Conservation (phyloP, 2,888 invertebrate species). For the Chouioia cunea region DNA sequence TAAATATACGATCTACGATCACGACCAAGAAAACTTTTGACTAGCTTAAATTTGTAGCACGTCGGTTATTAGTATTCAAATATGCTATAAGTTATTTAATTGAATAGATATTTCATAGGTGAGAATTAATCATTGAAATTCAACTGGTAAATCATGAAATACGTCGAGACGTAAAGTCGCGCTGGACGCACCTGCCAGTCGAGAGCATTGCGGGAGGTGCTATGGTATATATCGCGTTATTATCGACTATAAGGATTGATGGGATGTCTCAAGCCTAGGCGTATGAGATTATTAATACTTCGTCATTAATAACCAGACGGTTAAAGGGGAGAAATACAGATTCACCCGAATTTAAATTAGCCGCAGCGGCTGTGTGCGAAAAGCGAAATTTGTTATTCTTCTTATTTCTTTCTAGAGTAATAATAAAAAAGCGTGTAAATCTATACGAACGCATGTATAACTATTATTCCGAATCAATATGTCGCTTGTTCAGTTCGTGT, state of each 20-base stretch:
- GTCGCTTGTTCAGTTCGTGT: slow-evolving; percentile 20
- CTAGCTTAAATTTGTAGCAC: too few relatives aligned
- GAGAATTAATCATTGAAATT: slow-evolving; percentile 22
- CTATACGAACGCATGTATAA: neutral
- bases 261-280: neutral
- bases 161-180: neutral
- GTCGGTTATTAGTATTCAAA: too few relatives aligned
- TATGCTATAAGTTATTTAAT: too few relatives aligned
- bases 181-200: neutral
- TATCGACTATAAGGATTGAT: slow-evolving; percentile 5
- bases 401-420: too few relatives aligned
- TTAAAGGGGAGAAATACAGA: neutral
- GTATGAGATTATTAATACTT: neutral
- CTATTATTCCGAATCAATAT: slow-evolving; percentile 28
- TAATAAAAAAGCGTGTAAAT: too few relatives aligned
- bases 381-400: too few relatives aligned
- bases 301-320: slow-evolving; percentile 3
- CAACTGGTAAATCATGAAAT: neutral
- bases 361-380: too few relatives aligned
- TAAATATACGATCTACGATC: too few relatives aligned
- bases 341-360: too few relatives aligned
- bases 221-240: neutral
- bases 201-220: slow-evolving; percentile 23
- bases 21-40: too few relatives aligned
- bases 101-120: neutral